These are phyloP conservation scores for Cetonia aurata DNA, from an alignment of 2,888 invertebrate genomes.

Conservation along the genomic window DNA sequence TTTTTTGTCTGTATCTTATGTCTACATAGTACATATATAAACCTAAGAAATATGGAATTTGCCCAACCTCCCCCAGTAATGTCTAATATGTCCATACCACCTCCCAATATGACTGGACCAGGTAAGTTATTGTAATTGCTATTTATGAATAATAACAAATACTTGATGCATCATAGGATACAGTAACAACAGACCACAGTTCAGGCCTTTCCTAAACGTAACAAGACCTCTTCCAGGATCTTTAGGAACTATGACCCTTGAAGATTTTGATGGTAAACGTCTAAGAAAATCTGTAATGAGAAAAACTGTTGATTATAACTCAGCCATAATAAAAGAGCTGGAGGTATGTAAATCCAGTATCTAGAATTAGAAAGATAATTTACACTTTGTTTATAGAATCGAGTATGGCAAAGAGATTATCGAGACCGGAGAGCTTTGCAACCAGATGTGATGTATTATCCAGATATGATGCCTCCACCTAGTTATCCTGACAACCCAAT, in stretches of 20 bases:
- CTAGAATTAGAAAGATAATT: conserved; percentile 2
- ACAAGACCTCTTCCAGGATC: conserved; percentile 67
- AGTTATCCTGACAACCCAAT: conserved; percentile 95
- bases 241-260: conserved; percentile 76
- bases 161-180: conserved; percentile 9
- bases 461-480: conserved; percentile 94
- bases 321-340: conserved; percentile 91
- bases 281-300: conserved; percentile 96
- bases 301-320: conserved; percentile 98
- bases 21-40: conserved; percentile 4
- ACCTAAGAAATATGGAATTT: conserved; percentile 59
- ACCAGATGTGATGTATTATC: conserved; percentile 95
- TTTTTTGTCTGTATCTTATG: conserved; percentile 10
- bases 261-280: conserved; percentile 96
- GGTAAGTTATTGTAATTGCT: conserved; percentile 46
- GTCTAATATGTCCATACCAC: conserved; percentile 58
- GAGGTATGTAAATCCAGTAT: conserved; percentile 73
- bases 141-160: neutral
- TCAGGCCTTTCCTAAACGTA: conserved; percentile 64
- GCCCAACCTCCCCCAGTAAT: conserved; percentile 67
- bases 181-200: conserved; percentile 55
- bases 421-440: conserved; percentile 90
- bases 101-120: conserved; percentile 55
- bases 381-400: conserved; percentile 71
- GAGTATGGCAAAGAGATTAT: conserved; percentile 95